Evolutionary conservation across 2,113 vertebrate species (phyloP).

Genomic region (Danionella cerebrum): DNA sequence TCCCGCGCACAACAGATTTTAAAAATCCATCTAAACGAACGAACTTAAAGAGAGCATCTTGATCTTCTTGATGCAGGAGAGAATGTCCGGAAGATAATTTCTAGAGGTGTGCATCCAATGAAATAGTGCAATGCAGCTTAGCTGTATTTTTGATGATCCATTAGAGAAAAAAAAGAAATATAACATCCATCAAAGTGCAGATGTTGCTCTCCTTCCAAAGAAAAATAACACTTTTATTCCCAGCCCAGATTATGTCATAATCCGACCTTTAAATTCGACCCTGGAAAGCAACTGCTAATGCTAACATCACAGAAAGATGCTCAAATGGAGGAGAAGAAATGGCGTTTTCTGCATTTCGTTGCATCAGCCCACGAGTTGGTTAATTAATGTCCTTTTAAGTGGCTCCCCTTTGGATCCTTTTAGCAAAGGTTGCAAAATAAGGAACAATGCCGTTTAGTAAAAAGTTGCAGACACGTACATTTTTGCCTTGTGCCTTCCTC

Average conservation of each 20-base stretch:
- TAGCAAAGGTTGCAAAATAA: constrained; percentile 42
- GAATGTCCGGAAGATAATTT: constrained; percentile 1
- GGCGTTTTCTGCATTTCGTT: constrained; percentile 3
- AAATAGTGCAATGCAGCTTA: not conserved
- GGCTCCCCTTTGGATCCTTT: constrained; percentile 25
- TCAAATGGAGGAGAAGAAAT: constrained; percentile 1
- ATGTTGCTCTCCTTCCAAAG: not conserved
- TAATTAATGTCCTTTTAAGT: constrained; percentile 51
- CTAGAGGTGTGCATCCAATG: not conserved
- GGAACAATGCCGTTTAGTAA: constrained; percentile 46
- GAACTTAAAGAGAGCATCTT: not conserved
- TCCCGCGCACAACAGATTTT: not conserved
- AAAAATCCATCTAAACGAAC: not conserved
- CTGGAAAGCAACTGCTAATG: not conserved
- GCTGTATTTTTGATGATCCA: constrained; percentile 3
- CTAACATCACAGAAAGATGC: constrained; percentile 3
- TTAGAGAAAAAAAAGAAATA: not conserved
- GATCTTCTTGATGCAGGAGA: not conserved
- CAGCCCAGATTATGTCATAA: constrained; percentile 8
- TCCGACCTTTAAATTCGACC: not conserved
- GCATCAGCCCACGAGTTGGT: constrained; percentile 36
- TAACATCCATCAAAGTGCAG: not conserved
- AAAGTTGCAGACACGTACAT: constrained; percentile 79
- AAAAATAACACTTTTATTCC: not conserved
- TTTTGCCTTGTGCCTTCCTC: constrained; percentile 73